Conservation (phyloP, 2,113 vertebrate genomes). For the Silurus asotus region DNA sequence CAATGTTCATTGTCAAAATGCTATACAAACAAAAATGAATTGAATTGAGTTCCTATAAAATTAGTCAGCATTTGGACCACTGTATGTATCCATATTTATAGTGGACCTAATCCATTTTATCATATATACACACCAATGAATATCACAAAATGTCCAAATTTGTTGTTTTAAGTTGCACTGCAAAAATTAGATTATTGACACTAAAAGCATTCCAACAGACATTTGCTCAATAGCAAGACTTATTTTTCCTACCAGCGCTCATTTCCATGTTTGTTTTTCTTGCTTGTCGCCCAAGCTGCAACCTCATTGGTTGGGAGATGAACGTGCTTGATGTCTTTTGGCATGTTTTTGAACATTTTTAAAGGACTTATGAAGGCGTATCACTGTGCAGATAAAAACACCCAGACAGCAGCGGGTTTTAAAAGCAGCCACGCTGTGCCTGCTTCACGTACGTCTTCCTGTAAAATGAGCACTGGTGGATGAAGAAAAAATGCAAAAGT, state of each 20-base stretch:
- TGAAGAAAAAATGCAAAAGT: conserved; percentile 7
- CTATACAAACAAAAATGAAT: too few relatives aligned
- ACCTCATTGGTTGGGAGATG: not conserved
- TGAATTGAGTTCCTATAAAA: not conserved
- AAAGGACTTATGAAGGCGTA: not conserved
- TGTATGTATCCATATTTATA: not conserved
- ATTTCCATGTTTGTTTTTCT: not conserved
- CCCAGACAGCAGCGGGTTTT: not conserved
- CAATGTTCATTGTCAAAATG: too few relatives aligned
- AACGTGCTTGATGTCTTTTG: not conserved
- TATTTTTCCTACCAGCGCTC: not conserved
- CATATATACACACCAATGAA: not conserved
- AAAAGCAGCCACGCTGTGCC: not conserved
- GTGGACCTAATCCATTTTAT: not conserved
- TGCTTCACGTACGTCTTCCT: not conserved
- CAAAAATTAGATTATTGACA: not conserved
- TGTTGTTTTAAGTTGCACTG: not conserved
- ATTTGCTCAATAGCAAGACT: not conserved
- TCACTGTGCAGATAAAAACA: not conserved
- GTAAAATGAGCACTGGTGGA: not conserved
- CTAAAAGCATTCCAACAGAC: not conserved
- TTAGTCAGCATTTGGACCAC: not conserved
- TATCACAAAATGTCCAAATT: not conserved
- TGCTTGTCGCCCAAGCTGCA: not conserved
- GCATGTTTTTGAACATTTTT: not conserved